Percentiles rank a stretch among this genome's conserved stretches.
phyloP scores from a whole-genome alignment of 2,797 vertebrate species.

The Darevskia nairensis region DNA sequence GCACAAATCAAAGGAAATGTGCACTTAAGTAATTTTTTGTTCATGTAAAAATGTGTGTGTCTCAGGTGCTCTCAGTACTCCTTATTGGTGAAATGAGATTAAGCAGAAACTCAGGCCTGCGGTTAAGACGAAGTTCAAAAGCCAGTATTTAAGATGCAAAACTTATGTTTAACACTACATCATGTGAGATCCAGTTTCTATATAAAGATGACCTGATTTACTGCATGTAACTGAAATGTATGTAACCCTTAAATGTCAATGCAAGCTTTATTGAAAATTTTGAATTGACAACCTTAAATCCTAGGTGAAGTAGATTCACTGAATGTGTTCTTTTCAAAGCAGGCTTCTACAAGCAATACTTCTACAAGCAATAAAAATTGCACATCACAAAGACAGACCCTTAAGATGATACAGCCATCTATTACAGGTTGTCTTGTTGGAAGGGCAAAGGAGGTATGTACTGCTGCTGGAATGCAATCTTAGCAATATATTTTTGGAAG shows the following conservation, averaged over 20 bases:
- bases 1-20: conserved; percentile 23
- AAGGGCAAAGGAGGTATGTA: conserved; percentile 83
- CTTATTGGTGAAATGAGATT: background rate
- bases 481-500: background rate
- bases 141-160: background rate
- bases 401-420: conserved; percentile 90
- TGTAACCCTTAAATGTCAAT: background rate
- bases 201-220: background rate
- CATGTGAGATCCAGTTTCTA: background rate
- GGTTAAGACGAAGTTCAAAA: background rate
- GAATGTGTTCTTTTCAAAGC: conserved; percentile 73
- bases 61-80: background rate
- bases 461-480: background rate
- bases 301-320: background rate
- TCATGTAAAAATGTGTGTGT: background rate
- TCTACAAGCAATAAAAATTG: conserved; percentile 63
- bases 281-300: background rate
- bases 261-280: background rate
- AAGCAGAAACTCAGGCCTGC: background rate
- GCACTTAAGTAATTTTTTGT: background rate
- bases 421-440: conserved; percentile 82
- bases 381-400: conserved; percentile 79
- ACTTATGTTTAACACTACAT: background rate
- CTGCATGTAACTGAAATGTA: background rate
- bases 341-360: conserved; percentile 68